Evolutionary conservation across 2,797 vertebrate genomes (phyloP), one percentile per base, ranked within the genome.

Genomic region (Paramormyrops hopkinsi): DNA sequence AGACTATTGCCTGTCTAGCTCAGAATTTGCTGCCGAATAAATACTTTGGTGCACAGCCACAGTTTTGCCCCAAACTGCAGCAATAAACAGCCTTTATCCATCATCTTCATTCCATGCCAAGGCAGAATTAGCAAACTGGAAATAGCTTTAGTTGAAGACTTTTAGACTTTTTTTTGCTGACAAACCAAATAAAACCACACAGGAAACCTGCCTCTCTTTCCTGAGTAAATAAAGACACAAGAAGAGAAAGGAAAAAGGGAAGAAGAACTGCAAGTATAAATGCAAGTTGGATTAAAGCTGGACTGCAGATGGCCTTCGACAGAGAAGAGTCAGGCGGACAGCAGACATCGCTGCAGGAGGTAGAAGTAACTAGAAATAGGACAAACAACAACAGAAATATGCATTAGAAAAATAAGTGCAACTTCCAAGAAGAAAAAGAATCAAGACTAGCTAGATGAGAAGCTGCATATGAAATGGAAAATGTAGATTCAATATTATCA

Each of bases 211-310:
- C 46, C 48, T 51, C 83, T 86, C 46, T 14, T 53, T 33, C 50
- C 83, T 29, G 11, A n/a, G 22, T 85, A 85, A 85, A 85, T 85
- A 85, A 53, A 86, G 84, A 46, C 76, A 82, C 33, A 73, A 37
- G 33, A 73, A 46, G 41, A 82, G 41, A 82, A 46, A 82, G 76
- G 76, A 46, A 53, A 86, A 33, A 14, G 48, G 82, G 83, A 85
- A 86, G 51, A 51, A 86, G 14, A 86, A 51, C 48, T 86, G 84
- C 84, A 86, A 51, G 84, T 86, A 86, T 29, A 33, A 29, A 86
- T 22, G 83, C 22, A 54, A 86, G 14, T 12, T 51, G 50, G 29
- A 51, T 51, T 54, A 86, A 86, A 51, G 46, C 46, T 51, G 83
- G 22, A 33, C 14, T 86, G 46, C 48, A 51, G 46, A 53, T 84